A percentile compares a stretch with the other conserved stretches of the same genome.
Conservation (phyloP, 2,797 vertebrate genomes). For the Tadarida brasiliensis region DNA sequence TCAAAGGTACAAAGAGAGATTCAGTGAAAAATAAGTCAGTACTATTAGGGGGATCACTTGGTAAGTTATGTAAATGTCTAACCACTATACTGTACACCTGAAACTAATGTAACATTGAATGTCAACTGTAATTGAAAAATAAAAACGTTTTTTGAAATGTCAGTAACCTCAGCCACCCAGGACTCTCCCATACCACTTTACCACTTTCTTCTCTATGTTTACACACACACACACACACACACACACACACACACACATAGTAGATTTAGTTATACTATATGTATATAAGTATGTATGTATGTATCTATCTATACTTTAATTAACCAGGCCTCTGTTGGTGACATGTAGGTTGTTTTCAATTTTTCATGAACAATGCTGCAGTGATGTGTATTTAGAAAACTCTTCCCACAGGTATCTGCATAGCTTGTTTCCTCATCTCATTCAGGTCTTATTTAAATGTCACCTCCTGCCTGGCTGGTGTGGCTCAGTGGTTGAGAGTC, state of each 20-base stretch:
- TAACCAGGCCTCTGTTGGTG: not conserved
- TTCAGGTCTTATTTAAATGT: not conserved
- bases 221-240: not conserved
- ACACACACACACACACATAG: not conserved
- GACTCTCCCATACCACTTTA: not conserved
- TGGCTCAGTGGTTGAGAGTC: not conserved
- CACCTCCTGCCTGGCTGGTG: not conserved
- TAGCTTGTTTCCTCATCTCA: not conserved
- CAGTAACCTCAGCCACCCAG: not conserved
- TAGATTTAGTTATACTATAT: slow-evolving; percentile 1
- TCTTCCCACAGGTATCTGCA: not conserved
- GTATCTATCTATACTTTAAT: not conserved
- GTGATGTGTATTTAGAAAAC: not conserved
- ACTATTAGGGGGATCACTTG: not conserved
- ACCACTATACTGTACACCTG: not conserved
- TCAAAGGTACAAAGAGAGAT: not conserved
- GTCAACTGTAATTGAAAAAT: not conserved
- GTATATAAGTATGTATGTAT: not conserved
- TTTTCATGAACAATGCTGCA: not conserved
- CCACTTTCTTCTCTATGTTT: not conserved
- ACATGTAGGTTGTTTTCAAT: not conserved
- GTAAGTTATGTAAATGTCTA: not conserved
- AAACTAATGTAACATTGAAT: not conserved
- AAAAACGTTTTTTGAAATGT: not conserved
- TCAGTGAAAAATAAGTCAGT: not conserved